Evolutionary conservation across 2,113 vertebrate genomes (phyloP), one percentile per base, ranked within the genome.

Genomic region (Mormoops blainvillei): DNA sequence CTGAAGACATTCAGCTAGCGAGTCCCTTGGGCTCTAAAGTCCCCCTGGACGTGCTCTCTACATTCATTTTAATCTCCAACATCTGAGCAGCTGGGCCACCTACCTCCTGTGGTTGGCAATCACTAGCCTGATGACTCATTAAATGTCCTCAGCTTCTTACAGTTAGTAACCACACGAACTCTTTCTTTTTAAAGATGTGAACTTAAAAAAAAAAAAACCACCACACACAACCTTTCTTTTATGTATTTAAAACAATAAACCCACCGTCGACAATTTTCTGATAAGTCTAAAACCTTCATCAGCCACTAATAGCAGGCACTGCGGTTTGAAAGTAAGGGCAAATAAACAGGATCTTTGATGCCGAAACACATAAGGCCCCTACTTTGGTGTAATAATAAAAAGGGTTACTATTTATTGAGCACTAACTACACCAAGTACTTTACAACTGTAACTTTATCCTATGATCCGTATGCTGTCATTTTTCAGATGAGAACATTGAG

Each of bases 221-320:
- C 48, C 18, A 11, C 2, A 26, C n/a, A n/a, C 14, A 26, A n/a
- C 4, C 36, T 19, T 89, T 58, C 36, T 74, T 70, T 83, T 10
- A 7, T 54, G 20, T 68, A 20, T 67, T 85, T 91, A 71, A 91
- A 93, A 86, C 45, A 97, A 70, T 10, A 87, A 65, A 22, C 31
- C 65, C 63, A 41, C 15, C 3, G 52, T 48, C 52, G 45, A 56
- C 5, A 6, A 41, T 77, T 84, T 74, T 94, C 56, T 41, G 15
- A 28, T 82, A 73, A 38, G 80, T 68, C 41, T 36, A 45, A 65
- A 58, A 22, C 33, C 10, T 76, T 12, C 26, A 0, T 87, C 18
- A 45, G 45, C 71, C 67, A 77, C 89, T 41, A 20, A 54, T 18
- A 58, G 20, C 73, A 41, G 36, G 26, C 1, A 5, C 31, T 77